Conservation (phyloP, 2,113 vertebrate species). For the Gambusia affinis region DNA sequence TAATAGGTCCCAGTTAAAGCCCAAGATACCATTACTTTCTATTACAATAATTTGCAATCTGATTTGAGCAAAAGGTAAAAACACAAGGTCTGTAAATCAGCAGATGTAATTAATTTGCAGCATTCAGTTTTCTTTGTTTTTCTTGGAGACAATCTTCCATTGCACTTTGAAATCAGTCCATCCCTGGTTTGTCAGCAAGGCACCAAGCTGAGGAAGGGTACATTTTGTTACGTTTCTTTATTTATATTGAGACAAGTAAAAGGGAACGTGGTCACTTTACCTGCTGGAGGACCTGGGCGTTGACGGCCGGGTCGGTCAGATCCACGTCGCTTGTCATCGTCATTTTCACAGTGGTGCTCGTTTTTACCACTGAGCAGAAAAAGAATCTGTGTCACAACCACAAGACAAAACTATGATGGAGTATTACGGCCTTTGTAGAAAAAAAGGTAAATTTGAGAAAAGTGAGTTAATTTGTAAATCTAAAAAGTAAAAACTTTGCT, state of each 20-base stretch:
- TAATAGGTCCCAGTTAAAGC: too few species aligned
- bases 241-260: not conserved
- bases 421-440: too few species aligned
- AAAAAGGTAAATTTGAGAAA: too few species aligned
- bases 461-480: too few species aligned
- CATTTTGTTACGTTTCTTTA: not conserved
- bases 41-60: too few species aligned
- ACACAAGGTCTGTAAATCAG: too few species aligned
- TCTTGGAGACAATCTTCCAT: slow-evolving; percentile 12
- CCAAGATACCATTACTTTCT: too few species aligned
- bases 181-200: not conserved
- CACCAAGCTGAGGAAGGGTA: slow-evolving; percentile 14
- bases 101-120: too few species aligned
- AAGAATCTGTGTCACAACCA: not conserved
- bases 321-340: not conserved
- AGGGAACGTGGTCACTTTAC: not conserved
- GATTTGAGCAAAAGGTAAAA: too few species aligned
- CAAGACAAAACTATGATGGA: too few species aligned
- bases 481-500: too few species aligned
- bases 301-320: not conserved
- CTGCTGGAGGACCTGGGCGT: slow-evolving; percentile 2
- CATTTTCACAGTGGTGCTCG: slow-evolving; percentile 7
- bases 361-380: not conserved
- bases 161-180: slow-evolving; percentile 14
- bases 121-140: not conserved